These are phyloP conservation scores for Leptopilina boulardi DNA, from an alignment of 1,140 invertebrate genomes.

Conservation along the genomic window DNA sequence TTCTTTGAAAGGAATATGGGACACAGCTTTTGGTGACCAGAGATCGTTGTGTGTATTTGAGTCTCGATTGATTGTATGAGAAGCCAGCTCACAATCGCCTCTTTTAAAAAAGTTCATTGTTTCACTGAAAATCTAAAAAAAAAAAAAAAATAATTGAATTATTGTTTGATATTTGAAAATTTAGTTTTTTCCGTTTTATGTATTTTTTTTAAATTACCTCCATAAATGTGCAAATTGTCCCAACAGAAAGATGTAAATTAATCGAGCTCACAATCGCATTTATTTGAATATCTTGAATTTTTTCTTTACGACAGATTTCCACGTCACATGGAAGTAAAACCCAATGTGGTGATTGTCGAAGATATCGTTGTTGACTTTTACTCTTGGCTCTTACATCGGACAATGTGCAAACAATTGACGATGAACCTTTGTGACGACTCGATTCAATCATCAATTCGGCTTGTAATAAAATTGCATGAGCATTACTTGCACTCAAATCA, in stretches of 20 bases:
- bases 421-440: constrained; percentile 80
- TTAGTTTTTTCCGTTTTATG: neutral
- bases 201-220: constrained; percentile 76
- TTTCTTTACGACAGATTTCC: constrained; percentile 81
- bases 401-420: constrained; percentile 80
- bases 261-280: constrained; percentile 80
- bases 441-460: constrained; percentile 86
- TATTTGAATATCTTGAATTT: constrained; percentile 79
- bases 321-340: constrained; percentile 84
- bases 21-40: constrained; percentile 84
- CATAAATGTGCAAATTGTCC: constrained; percentile 82
- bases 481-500: constrained; percentile 81
- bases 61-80: constrained; percentile 52
- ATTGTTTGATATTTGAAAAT: neutral
- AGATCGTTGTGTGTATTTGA: constrained; percentile 78
- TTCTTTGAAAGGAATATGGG: constrained; percentile 65
- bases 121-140: constrained; percentile 60
- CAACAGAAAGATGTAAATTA: constrained; percentile 84
- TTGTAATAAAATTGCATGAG: constrained; percentile 84
- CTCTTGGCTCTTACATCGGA: constrained; percentile 81
- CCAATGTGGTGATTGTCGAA: constrained; percentile 64
- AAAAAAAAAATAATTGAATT: neutral
- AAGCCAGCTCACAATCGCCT: constrained; percentile 60
- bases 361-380: constrained; percentile 63
- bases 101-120: constrained; percentile 57